phyloP scores from a whole-genome alignment of 2,797 vertebrate species.

The Capromys pilorides region DNA sequence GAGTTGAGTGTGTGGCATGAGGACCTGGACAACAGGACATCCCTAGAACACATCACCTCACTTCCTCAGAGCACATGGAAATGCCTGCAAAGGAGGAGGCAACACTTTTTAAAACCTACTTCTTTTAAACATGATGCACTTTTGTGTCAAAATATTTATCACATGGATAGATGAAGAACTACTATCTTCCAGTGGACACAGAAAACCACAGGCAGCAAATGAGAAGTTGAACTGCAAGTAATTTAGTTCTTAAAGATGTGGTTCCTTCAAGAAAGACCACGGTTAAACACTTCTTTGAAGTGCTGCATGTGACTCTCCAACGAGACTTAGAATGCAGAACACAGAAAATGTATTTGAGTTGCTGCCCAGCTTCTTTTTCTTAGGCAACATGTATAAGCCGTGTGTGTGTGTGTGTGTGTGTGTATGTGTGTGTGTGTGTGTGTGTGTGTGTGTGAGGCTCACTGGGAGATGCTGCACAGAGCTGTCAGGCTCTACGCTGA shows the following conservation, averaged over 20 bases:
- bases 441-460: not conserved
- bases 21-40: accelerated
- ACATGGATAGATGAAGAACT: not conserved
- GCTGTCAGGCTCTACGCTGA: not conserved
- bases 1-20: not conserved
- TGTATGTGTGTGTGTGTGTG: too few relatives aligned
- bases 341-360: not conserved
- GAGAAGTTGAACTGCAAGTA: not conserved
- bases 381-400: not conserved
- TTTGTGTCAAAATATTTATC: not conserved
- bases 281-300: not conserved
- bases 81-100: too few relatives aligned
- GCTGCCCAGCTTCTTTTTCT: not conserved
- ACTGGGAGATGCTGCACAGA: accelerated
- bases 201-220: not conserved
- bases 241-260: not conserved
- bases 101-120: too few relatives aligned
- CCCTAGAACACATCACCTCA: not conserved
- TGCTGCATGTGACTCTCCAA: not conserved
- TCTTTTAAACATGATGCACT: not conserved
- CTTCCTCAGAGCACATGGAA: not conserved
- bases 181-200: not conserved
- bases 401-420: too few relatives aligned
- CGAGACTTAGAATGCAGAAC: not conserved
- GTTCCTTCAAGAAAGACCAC: not conserved